Evolutionary conservation across 2,113 vertebrate species (phyloP), one percentile per base, ranked within the genome.

Genomic region (Geococcyx californianus): DNA sequence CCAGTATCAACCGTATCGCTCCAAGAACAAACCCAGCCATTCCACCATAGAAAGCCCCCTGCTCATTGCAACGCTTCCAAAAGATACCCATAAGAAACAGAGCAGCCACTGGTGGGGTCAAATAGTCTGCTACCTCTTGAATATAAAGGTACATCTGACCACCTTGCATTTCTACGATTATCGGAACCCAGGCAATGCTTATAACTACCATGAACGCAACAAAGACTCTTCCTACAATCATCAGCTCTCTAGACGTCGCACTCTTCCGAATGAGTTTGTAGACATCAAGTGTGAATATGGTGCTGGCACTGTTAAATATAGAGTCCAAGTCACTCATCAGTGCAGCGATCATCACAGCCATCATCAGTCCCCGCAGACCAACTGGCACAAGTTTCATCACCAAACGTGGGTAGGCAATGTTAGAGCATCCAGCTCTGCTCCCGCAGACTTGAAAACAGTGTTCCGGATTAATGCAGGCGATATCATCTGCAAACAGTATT

Each of bases 71-170:
- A 8, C 98, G 98, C 90, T 98, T 99, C 99, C 99, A 99, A 96
- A 99, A 99, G 73, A 99, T 98, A 13, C 99, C 99, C 45, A 99
- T 98, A 51, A 99, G 98, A 95, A 99, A 99, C 16, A 99, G 98
- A 66, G 99, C 99, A 4, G 99, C 99, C 38, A 99, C 98, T 1
- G 99, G 99, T 29, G 99, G 99, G 6, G 99, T 99, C 87, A 99
- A 98, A 92, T 99, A 99, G 86, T 99, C 99, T 1, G 99, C 99
- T 9, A 99, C 98, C 97, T 99, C 99, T 97, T 99, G 99, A 93
- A 99, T 99, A 94, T 99, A 99, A 51, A 99, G 98, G 96, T 99
- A 99, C 97, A 99, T 99, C 97, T 99, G 99, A 49, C 99, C 99
- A 26, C 99, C 99, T 97, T 99, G 99, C 99, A 99, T 99, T 96